Conservation (phyloP, 2,113 vertebrate genomes). For the Heterochromis multidens region DNA sequence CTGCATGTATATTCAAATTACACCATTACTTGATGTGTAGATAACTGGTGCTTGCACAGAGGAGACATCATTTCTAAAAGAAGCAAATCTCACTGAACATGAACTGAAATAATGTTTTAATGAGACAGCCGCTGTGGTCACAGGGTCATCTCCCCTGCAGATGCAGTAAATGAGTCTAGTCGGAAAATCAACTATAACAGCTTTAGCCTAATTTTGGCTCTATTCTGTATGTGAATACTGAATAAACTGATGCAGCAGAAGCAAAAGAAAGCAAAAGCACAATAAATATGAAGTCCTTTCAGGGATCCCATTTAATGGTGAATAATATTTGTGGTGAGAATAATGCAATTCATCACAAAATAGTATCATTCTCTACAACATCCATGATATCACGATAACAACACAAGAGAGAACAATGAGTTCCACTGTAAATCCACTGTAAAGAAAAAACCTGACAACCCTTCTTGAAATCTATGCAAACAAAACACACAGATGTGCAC, state of each 20-base stretch:
- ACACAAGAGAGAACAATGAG: neutral
- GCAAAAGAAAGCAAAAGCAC: neutral
- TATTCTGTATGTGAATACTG: neutral
- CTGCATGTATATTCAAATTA: neutral
- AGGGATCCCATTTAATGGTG: neutral
- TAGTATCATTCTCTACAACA: neutral
- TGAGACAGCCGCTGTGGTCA: neutral
- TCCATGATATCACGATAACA: fast-evolving
- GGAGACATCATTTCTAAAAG: neutral
- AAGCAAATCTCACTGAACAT: neutral
- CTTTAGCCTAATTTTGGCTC: neutral
- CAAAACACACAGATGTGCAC: neutral
- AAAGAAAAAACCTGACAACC: neutral
- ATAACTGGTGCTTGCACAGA: neutral
- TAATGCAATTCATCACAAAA: neutral
- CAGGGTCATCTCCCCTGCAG: neutral
- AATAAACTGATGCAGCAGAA: neutral
- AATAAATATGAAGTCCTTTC: neutral
- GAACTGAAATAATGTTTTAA: neutral
- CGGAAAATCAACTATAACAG: neutral
- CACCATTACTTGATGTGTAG: neutral
- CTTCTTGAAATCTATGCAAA: neutral
- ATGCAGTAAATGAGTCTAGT: neutral
- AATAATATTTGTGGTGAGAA: neutral
- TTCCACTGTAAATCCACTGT: neutral